phyloP scores from a whole-genome alignment of 2,888 invertebrate genomes.

The Cryptosula pallasiana region DNA sequence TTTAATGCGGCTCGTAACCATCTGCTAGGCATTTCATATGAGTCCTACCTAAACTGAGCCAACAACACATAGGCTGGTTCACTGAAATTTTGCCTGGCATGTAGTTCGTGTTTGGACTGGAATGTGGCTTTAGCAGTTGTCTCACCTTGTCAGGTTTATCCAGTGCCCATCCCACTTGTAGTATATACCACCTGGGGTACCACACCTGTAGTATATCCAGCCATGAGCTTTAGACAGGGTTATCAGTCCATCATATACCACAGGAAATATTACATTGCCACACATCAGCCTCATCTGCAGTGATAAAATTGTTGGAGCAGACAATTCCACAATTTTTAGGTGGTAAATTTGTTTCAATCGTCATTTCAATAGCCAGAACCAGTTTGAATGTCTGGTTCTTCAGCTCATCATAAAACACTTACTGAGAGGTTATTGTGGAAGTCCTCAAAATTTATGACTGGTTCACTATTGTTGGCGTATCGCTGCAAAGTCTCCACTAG shows the following conservation, averaged over 20 bases:
- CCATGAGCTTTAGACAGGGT: neutral
- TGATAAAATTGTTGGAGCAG: too few relatives aligned
- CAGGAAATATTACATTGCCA: slow-evolving; percentile 24
- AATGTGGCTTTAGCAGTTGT: too few relatives aligned
- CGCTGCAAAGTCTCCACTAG: neutral
- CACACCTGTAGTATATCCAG: slow-evolving; percentile 24
- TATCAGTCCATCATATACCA: slow-evolving; percentile 18
- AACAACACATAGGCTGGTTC: too few relatives aligned
- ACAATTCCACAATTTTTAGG: too few relatives aligned
- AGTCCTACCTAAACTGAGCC: too few relatives aligned
- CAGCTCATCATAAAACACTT: neutral
- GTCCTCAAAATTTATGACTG: neutral
- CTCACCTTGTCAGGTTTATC: neutral
- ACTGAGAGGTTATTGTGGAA: slow-evolving; percentile 10
- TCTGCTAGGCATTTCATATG: too few relatives aligned
- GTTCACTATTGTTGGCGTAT: neutral
- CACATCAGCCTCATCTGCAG: slow-evolving; percentile 19
- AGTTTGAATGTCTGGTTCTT: too few relatives aligned
- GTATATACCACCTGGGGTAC: neutral
- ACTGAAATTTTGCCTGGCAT: too few relatives aligned
- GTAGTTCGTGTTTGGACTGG: too few relatives aligned
- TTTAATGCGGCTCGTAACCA: too few relatives aligned
- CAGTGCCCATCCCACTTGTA: neutral
- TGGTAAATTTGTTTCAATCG: too few relatives aligned
- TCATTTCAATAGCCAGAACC: too few relatives aligned